Conservation (phyloP, 2,113 vertebrate genomes). For the Malurus cyaneus region DNA sequence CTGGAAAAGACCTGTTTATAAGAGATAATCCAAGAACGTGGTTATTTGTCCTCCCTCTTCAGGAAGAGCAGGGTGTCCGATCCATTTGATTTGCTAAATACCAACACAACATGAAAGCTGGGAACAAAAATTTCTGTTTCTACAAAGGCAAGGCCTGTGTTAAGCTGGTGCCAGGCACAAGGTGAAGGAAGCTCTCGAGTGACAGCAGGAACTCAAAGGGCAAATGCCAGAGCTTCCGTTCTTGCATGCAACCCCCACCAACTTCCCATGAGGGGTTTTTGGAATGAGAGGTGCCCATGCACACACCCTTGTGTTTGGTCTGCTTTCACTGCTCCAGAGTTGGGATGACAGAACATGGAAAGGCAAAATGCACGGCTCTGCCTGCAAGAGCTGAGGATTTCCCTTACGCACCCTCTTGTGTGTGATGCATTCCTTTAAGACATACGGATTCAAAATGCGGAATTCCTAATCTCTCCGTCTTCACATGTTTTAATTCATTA, state of each 20-base stretch:
- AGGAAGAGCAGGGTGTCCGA: neutral
- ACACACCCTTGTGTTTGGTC: neutral
- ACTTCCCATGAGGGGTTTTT: neutral
- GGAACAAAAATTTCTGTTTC: neutral
- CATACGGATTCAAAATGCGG: neutral
- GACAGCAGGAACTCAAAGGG: neutral
- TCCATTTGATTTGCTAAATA: neutral
- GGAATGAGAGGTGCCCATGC: neutral
- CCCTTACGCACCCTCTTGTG: neutral
- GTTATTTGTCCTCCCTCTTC: neutral
- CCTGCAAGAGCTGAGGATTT: neutral
- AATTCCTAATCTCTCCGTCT: neutral
- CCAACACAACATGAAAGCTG: neutral
- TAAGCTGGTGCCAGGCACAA: neutral
- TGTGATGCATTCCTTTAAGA: neutral
- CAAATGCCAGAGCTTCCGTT: neutral
- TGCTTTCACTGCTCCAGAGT: neutral
- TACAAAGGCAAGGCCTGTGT: neutral
- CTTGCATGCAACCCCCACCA: neutral
- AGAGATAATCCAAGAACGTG: neutral
- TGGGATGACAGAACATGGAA: neutral
- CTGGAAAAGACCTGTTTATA: neutral
- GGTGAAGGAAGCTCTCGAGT: neutral
- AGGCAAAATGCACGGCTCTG: neutral
- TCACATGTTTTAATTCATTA: neutral